Percentiles rank a stretch among this genome's conserved stretches.
These are phyloP conservation scores for Ennomos erosarius DNA, from an alignment of 2,888 invertebrate genomes.

Conservation along the genomic window DNA sequence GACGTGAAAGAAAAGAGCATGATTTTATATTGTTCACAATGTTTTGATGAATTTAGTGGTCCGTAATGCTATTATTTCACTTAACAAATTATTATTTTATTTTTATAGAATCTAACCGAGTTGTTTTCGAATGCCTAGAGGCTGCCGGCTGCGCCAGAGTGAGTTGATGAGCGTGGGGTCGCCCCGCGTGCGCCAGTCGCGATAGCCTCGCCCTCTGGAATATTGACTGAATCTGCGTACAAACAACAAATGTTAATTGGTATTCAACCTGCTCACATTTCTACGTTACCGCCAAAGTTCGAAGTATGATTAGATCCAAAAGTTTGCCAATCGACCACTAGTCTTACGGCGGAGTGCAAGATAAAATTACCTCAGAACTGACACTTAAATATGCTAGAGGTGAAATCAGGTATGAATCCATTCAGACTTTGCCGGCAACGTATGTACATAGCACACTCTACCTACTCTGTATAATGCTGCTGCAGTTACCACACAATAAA, in stretches of 20 bases:
- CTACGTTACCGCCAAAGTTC: slow-evolving; percentile 14
- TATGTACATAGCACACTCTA: slow-evolving; percentile 21
- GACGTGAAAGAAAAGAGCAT: no score
- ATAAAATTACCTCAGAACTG: background rate
- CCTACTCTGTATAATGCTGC: slow-evolving; percentile 38
- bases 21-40: no score
- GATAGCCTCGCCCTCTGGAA: slow-evolving; percentile 87
- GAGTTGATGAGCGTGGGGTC: slow-evolving; percentile 90
- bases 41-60: no score
- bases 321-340: background rate
- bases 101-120: slow-evolving; percentile 74
- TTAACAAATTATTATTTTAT: background rate
- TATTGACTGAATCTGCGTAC: slow-evolving; percentile 84
- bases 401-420: slow-evolving; percentile 3
- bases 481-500: slow-evolving; percentile 41
- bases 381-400: background rate
- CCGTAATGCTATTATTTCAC: no score
- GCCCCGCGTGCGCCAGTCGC: slow-evolving; percentile 89
- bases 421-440: slow-evolving; percentile 20
- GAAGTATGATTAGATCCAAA: background rate
- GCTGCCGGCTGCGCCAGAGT: slow-evolving; percentile 90
- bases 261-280: slow-evolving; percentile 3
- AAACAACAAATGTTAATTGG: slow-evolving; percentile 45
- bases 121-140: slow-evolving; percentile 88
- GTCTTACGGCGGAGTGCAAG: slow-evolving; percentile 1